Percentiles rank a stretch among this genome's conserved stretches.
Evolutionary conservation across 2,888 invertebrate species (phyloP).

Genomic region (Omphaloscelis lunosa): DNA sequence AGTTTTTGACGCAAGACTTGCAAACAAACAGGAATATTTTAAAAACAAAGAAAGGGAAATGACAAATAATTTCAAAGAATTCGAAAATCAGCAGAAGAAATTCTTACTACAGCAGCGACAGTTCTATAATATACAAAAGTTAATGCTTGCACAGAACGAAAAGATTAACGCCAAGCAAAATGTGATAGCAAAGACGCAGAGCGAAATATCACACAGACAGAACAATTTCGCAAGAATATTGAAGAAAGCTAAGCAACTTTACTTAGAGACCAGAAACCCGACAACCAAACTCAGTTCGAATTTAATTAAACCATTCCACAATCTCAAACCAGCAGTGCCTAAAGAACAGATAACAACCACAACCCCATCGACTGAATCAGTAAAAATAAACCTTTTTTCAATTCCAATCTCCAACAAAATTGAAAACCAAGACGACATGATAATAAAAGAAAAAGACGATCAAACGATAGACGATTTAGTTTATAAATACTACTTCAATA

Average conservation of each 20-base stretch:
- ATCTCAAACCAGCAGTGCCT: not conserved
- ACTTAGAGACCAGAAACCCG: constrained; percentile 70
- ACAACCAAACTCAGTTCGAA: constrained; percentile 53
- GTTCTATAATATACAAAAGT: constrained; percentile 84
- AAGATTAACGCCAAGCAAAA: constrained; percentile 84
- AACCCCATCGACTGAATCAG: constrained; percentile 71
- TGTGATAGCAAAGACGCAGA: constrained; percentile 83
- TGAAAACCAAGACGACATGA: constrained; percentile 80
- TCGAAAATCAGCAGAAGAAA: constrained; percentile 84
- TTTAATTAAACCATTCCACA: constrained; percentile 46
- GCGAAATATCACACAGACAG: constrained; percentile 84
- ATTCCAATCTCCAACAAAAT: constrained; percentile 75
- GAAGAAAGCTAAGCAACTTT: constrained; percentile 82
- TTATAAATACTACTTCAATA: constrained; percentile 88
- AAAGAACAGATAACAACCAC: constrained; percentile 60
- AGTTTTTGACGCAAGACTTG: constrained; percentile 73
- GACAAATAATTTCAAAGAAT: constrained; percentile 78
- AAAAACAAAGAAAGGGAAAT: constrained; percentile 78
- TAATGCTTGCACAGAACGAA: constrained; percentile 85
- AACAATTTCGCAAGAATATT: constrained; percentile 83
- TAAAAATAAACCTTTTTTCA: constrained; percentile 85
- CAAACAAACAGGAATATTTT: constrained; percentile 73
- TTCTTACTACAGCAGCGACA: constrained; percentile 84
- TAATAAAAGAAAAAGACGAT: constrained; percentile 84
- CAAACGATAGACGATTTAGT: constrained; percentile 85